Conservation (phyloP, 2,113 vertebrate genomes). For the Aramus guarauna region DNA sequence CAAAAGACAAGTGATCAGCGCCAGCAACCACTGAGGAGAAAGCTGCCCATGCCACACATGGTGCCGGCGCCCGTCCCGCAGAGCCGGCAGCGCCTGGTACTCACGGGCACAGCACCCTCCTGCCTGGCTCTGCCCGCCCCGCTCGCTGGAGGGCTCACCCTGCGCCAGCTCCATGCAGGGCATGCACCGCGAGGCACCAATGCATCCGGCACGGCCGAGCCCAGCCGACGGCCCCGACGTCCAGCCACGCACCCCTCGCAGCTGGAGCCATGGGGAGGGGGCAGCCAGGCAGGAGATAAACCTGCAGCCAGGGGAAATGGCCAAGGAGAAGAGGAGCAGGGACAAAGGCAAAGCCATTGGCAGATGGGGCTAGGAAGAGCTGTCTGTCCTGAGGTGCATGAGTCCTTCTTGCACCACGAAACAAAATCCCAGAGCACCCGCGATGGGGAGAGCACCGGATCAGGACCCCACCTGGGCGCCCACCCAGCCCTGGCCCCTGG, state of each 20-base stretch:
- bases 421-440: neutral
- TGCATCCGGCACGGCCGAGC: rapidly evolving
- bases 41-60: rapidly evolving
- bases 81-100: neutral
- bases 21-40: rapidly evolving
- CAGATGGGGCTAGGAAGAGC: neutral
- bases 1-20: rapidly evolving
- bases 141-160: neutral
- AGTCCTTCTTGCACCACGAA: neutral
- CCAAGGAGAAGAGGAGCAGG: rapidly evolving
- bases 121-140: neutral
- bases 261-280: neutral
- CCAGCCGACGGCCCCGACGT: rapidly evolving
- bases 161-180: rapidly evolving
- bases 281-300: neutral
- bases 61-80: rapidly evolving
- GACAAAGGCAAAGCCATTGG: rapidly evolving
- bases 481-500: rapidly evolving
- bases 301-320: rapidly evolving
- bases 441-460: neutral
- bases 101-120: rapidly evolving
- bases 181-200: rapidly evolving
- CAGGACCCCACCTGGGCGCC: neutral
- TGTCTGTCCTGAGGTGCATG: rapidly evolving
- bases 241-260: rapidly evolving